Evolutionary conservation across 2,113 vertebrate species (phyloP).

Genomic region (Morone saxatilis): DNA sequence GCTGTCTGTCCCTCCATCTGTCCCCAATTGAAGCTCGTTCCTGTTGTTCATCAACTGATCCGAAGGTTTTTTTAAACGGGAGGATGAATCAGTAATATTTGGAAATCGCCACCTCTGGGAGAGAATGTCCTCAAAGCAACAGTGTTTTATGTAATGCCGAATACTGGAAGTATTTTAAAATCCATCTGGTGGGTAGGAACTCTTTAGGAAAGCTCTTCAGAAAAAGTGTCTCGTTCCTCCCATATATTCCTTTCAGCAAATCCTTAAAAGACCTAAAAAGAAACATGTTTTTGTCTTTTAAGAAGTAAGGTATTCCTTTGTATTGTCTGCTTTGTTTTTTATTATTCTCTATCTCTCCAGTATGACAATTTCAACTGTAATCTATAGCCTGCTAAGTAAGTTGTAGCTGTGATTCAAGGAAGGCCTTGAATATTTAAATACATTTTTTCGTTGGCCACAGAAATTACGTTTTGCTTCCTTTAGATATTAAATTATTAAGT

Average conservation of each 20-base stretch:
- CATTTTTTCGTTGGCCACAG: background rate
- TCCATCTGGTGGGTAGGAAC: background rate
- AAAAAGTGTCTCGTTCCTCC: background rate
- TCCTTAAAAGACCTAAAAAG: background rate
- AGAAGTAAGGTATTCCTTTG: background rate
- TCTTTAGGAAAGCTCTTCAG: background rate
- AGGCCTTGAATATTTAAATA: no score
- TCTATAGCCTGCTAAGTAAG: background rate
- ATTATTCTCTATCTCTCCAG: no score
- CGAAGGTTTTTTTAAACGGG: background rate
- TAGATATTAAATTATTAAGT: no score
- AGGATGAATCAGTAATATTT: background rate
- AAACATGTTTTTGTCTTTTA: no score
- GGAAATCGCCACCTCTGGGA: background rate
- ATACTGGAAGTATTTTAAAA: background rate
- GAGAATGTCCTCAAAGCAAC: background rate
- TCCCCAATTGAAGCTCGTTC: background rate
- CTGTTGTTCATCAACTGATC: background rate
- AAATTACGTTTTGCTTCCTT: no score
- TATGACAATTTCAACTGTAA: background rate
- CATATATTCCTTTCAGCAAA: background rate
- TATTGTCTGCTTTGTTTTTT: background rate
- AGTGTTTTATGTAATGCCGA: background rate
- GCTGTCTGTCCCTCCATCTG: background rate
- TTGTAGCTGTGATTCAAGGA: background rate